Conservation (phyloP, 2,888 invertebrate species). For the Plagiodera versicolora region DNA sequence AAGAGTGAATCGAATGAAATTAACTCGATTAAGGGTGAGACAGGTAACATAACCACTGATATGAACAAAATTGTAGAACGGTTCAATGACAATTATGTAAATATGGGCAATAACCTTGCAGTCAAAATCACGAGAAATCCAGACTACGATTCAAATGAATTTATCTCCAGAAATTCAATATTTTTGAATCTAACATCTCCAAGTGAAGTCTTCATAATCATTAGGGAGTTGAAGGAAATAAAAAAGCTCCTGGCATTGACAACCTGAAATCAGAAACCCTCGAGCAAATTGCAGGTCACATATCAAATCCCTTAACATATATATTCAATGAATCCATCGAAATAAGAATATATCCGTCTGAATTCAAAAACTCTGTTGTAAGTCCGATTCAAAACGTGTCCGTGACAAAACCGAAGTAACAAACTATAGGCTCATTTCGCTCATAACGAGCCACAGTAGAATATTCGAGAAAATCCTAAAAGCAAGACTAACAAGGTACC, state of each 20-base stretch:
- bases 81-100: not conserved
- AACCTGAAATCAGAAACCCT: too few species aligned
- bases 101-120: constrained; percentile 3
- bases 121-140: not conserved
- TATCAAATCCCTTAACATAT: too few species aligned
- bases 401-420: not conserved
- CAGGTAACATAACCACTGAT: not conserved
- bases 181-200: not conserved
- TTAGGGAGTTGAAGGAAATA: too few species aligned
- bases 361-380: not conserved
- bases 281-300: not conserved
- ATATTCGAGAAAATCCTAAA: constrained; percentile 4
- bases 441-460: not conserved
- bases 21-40: not conserved
- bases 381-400: not conserved
- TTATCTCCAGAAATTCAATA: not conserved
- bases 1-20: not conserved
- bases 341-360: not conserved
- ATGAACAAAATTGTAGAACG: not conserved
- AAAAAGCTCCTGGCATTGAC: too few species aligned
- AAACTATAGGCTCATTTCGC: constrained; percentile 4
- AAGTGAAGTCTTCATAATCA: not conserved
- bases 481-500: not conserved
- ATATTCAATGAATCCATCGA: constrained; percentile 3
- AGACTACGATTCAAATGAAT: not conserved